A percentile compares a stretch with the other conserved stretches of the same genome.
Evolutionary conservation across 2,113 vertebrate species (phyloP).

Genomic region (Oreochromis spilurus): DNA sequence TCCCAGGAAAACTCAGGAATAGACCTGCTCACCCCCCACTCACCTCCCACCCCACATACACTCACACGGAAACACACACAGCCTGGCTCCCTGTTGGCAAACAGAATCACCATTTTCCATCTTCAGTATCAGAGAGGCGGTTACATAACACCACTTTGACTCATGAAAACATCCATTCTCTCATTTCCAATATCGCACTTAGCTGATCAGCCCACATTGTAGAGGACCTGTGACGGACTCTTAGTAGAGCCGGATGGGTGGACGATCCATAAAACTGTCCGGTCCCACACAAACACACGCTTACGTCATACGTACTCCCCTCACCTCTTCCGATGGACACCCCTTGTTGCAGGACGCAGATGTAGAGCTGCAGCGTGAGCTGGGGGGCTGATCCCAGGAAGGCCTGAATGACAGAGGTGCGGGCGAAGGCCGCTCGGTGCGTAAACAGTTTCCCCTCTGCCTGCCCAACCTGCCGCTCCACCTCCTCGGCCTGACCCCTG

Average conservation of each 20-base stretch:
- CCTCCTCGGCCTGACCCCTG: conserved; percentile 83
- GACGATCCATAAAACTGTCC: not conserved
- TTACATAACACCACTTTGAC: conserved; percentile 53
- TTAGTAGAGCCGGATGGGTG: not conserved
- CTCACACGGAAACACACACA: not conserved
- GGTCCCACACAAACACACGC: not conserved
- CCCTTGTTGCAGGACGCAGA: conserved; percentile 81
- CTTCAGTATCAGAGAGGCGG: not conserved
- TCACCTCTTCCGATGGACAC: conserved; percentile 85
- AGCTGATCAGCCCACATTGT: conserved; percentile 41
- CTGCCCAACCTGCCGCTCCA: conserved; percentile 93
- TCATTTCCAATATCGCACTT: conserved; percentile 29
- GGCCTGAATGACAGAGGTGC: conserved; percentile 94
- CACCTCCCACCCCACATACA: not conserved
- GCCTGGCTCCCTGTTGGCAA: not conserved
- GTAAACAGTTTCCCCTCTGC: conserved; percentile 90
- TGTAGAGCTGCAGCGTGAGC: conserved; percentile 94
- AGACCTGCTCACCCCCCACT: not conserved
- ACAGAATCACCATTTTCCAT: conserved; percentile 6
- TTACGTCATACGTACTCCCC: conserved; percentile 7
- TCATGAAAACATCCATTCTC: conserved; percentile 44
- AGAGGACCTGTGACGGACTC: not conserved
- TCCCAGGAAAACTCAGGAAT: not conserved
- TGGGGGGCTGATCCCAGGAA: conserved; percentile 97
- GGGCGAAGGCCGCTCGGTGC: conserved; percentile 89